These are phyloP conservation scores for Anodontia alba DNA, from an alignment of 2,888 invertebrate genomes.

Conservation along the genomic window DNA sequence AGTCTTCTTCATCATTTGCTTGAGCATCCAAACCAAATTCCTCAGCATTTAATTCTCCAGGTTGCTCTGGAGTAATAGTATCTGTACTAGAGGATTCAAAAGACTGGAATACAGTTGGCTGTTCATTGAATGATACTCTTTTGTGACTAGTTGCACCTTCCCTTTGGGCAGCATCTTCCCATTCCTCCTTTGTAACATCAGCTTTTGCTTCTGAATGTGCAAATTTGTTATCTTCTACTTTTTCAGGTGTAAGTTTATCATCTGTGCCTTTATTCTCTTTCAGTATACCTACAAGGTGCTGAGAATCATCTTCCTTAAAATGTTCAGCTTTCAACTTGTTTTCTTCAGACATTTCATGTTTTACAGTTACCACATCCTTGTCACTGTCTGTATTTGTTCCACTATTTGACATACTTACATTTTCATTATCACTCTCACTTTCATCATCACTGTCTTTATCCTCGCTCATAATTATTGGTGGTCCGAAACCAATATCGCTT, in stretches of 20 bases:
- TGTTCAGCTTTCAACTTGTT: not conserved
- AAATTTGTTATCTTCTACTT: conserved; percentile 37
- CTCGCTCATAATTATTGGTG: conserved; percentile 20
- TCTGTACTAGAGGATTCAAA: conserved; percentile 63
- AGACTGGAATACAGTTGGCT: conserved; percentile 63
- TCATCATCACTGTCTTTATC: conserved; percentile 26
- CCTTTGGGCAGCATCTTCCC: conserved; percentile 12
- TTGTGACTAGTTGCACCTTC: conserved; percentile 36
- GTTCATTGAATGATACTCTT: conserved; percentile 71
- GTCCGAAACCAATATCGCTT: conserved; percentile 43
- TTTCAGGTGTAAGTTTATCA: conserved; percentile 38
- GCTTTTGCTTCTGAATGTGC: not conserved
- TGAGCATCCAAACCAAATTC: conserved; percentile 52
- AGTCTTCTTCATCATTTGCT: conserved; percentile 33
- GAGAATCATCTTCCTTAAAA: conserved; percentile 34
- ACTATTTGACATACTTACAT: conserved; percentile 9
- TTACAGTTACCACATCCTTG: not conserved
- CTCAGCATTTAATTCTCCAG: conserved; percentile 44
- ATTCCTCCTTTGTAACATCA: conserved; percentile 24
- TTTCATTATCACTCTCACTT: conserved; percentile 40
- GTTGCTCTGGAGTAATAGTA: conserved; percentile 65
- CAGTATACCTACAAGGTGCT: conserved; percentile 47
- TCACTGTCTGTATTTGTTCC: not conserved
- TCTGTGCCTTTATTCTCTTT: conserved; percentile 53
- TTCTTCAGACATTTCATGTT: not conserved